These are phyloP conservation scores for Gallinago nigripennis DNA, from an alignment of 2,797 vertebrate genomes.

Conservation along the genomic window DNA sequence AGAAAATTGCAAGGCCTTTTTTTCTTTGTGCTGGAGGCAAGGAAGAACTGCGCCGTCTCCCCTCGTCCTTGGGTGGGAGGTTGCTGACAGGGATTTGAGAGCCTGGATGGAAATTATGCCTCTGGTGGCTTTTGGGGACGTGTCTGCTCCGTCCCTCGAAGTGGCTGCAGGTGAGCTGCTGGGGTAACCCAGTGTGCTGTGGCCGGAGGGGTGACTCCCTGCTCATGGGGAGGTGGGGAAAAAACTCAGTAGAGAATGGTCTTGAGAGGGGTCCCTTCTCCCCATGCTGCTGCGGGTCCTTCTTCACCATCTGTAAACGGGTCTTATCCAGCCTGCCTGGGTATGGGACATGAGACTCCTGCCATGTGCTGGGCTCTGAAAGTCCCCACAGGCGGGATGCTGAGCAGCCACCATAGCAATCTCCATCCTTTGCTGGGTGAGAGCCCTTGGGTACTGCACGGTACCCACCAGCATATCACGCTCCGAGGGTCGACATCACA, in stretches of 20 bases:
- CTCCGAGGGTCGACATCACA: fast-evolving
- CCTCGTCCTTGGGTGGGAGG: not conserved
- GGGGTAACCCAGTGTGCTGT: fast-evolving
- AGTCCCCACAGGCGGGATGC: not conserved
- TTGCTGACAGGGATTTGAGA: not conserved
- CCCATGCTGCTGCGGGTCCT: fast-evolving
- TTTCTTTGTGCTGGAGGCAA: not conserved
- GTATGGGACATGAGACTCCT: not conserved
- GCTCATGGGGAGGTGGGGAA: not conserved
- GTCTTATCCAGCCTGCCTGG: not conserved
- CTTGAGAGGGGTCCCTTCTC: not conserved
- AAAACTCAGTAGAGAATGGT: not conserved
- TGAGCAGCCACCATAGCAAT: not conserved
- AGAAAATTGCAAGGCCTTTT: slow-evolving; percentile 12
- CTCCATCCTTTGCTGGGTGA: not conserved
- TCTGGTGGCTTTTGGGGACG: not conserved
- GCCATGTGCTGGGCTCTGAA: not conserved
- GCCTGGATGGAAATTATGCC: not conserved
- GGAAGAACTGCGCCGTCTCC: not conserved
- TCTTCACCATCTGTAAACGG: not conserved
- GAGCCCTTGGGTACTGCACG: fast-evolving
- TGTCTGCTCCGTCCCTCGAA: not conserved
- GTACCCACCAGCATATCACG: fast-evolving
- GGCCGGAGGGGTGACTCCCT: not conserved
- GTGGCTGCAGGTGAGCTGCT: not conserved